A percentile compares a stretch with the other conserved stretches of the same genome.
Conservation (phyloP, 2,797 vertebrate species). For the Sus cebifrons region DNA sequence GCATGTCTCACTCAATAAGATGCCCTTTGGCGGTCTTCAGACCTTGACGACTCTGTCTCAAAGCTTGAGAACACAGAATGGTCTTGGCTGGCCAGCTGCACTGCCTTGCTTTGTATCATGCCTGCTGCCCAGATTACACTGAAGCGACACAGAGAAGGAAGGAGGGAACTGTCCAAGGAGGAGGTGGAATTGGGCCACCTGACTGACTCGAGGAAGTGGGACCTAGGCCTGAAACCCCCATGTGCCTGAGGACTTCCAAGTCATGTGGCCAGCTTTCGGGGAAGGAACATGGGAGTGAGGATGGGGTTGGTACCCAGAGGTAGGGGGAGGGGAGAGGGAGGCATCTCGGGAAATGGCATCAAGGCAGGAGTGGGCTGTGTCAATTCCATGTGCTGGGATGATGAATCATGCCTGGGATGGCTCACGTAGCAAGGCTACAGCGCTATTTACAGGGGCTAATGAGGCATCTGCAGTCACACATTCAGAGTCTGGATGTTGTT, state of each 20-base stretch:
- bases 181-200: background rate
- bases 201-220: conserved; percentile 23
- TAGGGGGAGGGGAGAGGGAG: background rate
- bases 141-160: background rate
- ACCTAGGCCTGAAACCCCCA: background rate
- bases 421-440: conserved; percentile 67
- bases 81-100: conserved; percentile 75
- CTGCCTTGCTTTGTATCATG: background rate
- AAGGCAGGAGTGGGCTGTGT: conserved; percentile 22
- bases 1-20: conserved; percentile 83
- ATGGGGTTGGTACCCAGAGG: background rate
- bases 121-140: background rate
- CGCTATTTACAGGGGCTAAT: conserved; percentile 63
- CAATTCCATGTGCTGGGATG: conserved; percentile 39
- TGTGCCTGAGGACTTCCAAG: conserved; percentile 1
- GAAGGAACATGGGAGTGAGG: background rate
- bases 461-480: conserved; percentile 72
- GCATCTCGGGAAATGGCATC: background rate
- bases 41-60: conserved; percentile 81
- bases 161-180: background rate
- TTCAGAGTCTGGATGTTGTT: conserved; percentile 45
- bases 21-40: conserved; percentile 82
- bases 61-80: conserved; percentile 53
- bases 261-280: background rate
- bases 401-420: conserved; percentile 62